These are phyloP conservation scores for Drosophila falleni DNA, from an alignment of 2,888 invertebrate species.

Conservation along the genomic window DNA sequence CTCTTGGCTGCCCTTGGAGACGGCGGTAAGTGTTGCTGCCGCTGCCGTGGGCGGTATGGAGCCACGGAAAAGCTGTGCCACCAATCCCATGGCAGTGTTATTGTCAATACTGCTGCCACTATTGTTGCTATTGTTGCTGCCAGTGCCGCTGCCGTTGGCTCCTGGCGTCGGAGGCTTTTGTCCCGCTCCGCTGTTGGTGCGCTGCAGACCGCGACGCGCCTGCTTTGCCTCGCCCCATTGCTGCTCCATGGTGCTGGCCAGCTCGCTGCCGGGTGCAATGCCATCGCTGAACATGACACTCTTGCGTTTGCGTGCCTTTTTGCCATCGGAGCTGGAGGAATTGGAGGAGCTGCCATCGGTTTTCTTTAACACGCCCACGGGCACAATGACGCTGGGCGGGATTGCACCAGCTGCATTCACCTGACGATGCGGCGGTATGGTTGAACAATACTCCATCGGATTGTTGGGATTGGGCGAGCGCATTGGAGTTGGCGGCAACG, in stretches of 20 bases:
- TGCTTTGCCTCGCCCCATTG: conserved; percentile 87
- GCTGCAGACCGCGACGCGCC: conserved; percentile 75
- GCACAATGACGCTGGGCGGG: conserved; percentile 92
- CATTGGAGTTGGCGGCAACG: conserved; percentile 56
- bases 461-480: conserved; percentile 93
- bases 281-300: conserved; percentile 96
- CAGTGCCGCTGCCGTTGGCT: conserved; percentile 33
- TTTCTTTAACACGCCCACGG: conserved; percentile 92
- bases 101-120: conserved; percentile 65
- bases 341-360: conserved; percentile 84
- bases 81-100: conserved; percentile 75
- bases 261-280: conserved; percentile 93
- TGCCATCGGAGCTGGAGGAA: conserved; percentile 81
- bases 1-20: conserved; percentile 34
- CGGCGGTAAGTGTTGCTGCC: conserved; percentile 71
- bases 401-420: conserved; percentile 86
- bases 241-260: conserved; percentile 90
- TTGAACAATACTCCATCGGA: conserved; percentile 94
- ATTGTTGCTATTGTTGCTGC: conserved; percentile 3
- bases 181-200: conserved; percentile 56
- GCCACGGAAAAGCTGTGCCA: conserved; percentile 82
- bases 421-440: conserved; percentile 92
- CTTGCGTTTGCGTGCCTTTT: conserved; percentile 87
- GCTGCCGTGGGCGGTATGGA: conserved; percentile 82
- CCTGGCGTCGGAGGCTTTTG: conserved; percentile 73